phyloP scores from a whole-genome alignment of 2,888 invertebrate species.

The Ormia ochracea region DNA sequence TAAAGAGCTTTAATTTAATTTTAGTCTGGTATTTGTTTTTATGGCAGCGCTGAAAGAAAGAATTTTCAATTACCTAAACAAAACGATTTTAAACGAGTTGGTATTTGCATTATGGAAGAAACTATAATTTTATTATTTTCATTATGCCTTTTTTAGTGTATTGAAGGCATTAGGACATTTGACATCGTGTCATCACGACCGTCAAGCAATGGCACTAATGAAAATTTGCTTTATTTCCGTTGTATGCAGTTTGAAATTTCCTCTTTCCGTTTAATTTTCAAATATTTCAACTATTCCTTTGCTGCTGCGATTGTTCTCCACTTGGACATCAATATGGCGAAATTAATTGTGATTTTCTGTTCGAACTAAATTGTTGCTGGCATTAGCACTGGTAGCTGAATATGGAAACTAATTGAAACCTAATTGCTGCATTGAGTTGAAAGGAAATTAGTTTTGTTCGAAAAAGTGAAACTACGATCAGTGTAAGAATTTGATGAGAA shows the following conservation, averaged over 20 bases:
- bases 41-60: background rate
- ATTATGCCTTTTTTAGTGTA: background rate
- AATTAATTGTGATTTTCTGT: background rate
- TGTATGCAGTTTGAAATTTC: slow-evolving; percentile 38
- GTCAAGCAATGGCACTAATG: background rate
- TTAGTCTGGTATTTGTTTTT: background rate
- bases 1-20: slow-evolving; percentile 30
- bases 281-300: slow-evolving; percentile 18
- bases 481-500: background rate
- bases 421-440: slow-evolving; percentile 28
- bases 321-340: slow-evolving; percentile 24
- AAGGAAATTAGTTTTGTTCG: slow-evolving; percentile 3
- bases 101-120: background rate
- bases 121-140: background rate
- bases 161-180: background rate
- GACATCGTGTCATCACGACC: background rate
- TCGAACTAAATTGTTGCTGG: background rate
- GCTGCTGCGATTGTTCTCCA: slow-evolving; percentile 12
- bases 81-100: background rate
- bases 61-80: background rate
- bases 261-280: slow-evolving; percentile 41
- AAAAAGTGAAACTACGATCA: slow-evolving; percentile 1
- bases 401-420: slow-evolving; percentile 39
- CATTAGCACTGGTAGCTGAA: background rate
- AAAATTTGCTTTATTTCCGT: slow-evolving; percentile 44